A percentile compares a stretch with the other conserved stretches of the same genome.
Conservation (phyloP, 1,140 invertebrate species). For the Zophobas morio region DNA sequence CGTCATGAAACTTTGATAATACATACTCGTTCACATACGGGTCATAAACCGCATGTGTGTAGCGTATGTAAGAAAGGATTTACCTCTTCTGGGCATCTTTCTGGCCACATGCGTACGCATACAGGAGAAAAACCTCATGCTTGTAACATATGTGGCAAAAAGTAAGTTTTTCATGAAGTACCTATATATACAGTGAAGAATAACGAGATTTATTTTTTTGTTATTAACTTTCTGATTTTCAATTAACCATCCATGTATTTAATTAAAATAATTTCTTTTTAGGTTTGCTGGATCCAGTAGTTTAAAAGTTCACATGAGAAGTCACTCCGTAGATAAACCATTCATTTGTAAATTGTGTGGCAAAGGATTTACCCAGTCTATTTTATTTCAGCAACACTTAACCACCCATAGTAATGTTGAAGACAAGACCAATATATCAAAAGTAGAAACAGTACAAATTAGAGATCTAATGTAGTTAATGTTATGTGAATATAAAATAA, state of each 20-base stretch:
- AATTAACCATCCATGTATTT: too few relatives aligned
- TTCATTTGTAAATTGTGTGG: constrained; percentile 88
- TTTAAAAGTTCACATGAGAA: constrained; percentile 64
- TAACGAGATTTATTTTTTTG: too few relatives aligned
- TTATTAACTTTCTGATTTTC: too few relatives aligned
- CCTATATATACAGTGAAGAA: too few relatives aligned
- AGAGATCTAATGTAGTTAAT: constrained; percentile 64
- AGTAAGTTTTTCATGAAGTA: constrained; percentile 19
- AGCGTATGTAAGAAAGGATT: constrained; percentile 67
- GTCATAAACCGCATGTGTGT: constrained; percentile 68
- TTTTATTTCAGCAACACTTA: constrained; percentile 74
- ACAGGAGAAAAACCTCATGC: constrained; percentile 63
- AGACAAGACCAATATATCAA: constrained; percentile 56
- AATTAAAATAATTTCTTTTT: constrained; percentile 41
- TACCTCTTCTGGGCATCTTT: constrained; percentile 63
- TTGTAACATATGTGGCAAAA: constrained; percentile 63
- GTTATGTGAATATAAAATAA: neutral
- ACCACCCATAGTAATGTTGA: constrained; percentile 68
- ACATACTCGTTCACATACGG: constrained; percentile 67
- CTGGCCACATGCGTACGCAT: constrained; percentile 64
- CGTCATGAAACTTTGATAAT: constrained; percentile 66
- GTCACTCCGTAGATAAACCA: constrained; percentile 77
- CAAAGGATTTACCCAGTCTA: constrained; percentile 78
- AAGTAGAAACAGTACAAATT: constrained; percentile 65
- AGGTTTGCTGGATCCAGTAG: constrained; percentile 66